These are phyloP conservation scores for Cynopterus sphinx DNA, from an alignment of 2,797 vertebrate species.

Conservation along the genomic window DNA sequence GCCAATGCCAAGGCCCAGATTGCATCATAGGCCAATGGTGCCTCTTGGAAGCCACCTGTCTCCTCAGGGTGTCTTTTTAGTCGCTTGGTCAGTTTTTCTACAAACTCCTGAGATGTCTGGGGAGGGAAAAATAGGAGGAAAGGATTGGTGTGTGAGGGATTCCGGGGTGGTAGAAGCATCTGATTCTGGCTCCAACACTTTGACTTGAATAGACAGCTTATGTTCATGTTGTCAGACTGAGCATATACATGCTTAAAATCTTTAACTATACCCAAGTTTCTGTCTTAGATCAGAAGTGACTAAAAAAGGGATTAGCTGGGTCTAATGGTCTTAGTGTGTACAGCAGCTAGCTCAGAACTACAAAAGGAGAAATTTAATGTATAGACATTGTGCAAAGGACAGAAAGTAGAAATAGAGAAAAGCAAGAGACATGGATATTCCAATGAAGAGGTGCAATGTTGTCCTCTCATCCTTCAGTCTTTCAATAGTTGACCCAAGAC, in stretches of 20 bases:
- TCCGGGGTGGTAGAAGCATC: neutral
- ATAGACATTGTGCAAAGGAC: neutral
- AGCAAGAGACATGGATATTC: neutral
- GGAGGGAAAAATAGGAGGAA: slow-evolving; percentile 16
- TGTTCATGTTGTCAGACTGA: neutral
- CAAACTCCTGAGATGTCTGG: slow-evolving; percentile 96
- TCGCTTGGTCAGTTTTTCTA: slow-evolving; percentile 91
- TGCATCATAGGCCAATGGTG: slow-evolving; percentile 95
- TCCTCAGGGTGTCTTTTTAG: slow-evolving; percentile 93
- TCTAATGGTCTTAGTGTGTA: neutral
- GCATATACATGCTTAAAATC: neutral
- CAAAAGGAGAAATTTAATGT: neutral
- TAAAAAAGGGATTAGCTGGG: neutral
- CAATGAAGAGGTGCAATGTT: accelerated
- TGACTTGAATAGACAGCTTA: neutral
- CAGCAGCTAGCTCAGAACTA: slow-evolving; percentile 28
- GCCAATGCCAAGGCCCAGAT: slow-evolving; percentile 96
- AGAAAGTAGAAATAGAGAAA: neutral
- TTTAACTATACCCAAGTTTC: neutral
- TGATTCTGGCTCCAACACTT: neutral
- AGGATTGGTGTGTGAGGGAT: accelerated
- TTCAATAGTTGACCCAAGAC: neutral
- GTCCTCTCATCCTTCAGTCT: neutral
- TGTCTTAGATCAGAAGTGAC: neutral
- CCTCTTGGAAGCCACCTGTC: slow-evolving; percentile 96